A percentile compares a stretch with the other conserved stretches of the same genome.
Conservation (phyloP, 2,797 vertebrate species). For the Sebastes itinus region DNA sequence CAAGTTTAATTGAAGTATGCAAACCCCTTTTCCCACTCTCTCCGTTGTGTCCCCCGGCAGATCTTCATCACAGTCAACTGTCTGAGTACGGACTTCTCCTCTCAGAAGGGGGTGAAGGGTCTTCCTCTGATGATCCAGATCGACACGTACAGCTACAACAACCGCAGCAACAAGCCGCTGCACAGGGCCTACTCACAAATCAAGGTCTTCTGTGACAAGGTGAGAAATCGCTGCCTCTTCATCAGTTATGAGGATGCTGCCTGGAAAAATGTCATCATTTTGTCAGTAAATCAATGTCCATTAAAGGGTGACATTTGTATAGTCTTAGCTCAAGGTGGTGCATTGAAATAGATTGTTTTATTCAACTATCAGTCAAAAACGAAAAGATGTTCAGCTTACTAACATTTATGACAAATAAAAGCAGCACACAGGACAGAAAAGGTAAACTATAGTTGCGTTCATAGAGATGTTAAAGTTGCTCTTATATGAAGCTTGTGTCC, state of each 20-base stretch:
- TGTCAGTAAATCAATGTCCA: not conserved
- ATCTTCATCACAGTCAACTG: constrained; percentile 99
- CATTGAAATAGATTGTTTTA: not conserved
- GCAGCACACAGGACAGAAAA: not conserved
- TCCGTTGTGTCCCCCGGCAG: constrained; percentile 68
- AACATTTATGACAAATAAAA: not conserved
- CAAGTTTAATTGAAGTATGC: not conserved
- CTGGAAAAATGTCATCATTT: not conserved
- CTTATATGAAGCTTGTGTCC: not conserved
- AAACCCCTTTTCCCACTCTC: not conserved
- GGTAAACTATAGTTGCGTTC: not conserved
- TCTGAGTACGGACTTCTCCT: constrained; percentile 98
- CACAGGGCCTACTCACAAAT: constrained; percentile 97
- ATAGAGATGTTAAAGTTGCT: not conserved
- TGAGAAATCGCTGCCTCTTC: constrained; percentile 64
- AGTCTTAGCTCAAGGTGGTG: not conserved
- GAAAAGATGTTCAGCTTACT: not conserved
- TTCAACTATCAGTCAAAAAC: not conserved
- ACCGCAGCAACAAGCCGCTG: constrained; percentile 97
- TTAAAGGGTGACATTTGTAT: not conserved
- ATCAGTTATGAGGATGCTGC: not conserved
- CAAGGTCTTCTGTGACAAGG: constrained; percentile 99
- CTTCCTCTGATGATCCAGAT: constrained; percentile 99
- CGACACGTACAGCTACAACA: constrained; percentile 98
- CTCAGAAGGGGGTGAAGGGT: constrained; percentile 98